Conservation (phyloP, 1,140 invertebrate genomes). For the Pectinophora gossypiella region DNA sequence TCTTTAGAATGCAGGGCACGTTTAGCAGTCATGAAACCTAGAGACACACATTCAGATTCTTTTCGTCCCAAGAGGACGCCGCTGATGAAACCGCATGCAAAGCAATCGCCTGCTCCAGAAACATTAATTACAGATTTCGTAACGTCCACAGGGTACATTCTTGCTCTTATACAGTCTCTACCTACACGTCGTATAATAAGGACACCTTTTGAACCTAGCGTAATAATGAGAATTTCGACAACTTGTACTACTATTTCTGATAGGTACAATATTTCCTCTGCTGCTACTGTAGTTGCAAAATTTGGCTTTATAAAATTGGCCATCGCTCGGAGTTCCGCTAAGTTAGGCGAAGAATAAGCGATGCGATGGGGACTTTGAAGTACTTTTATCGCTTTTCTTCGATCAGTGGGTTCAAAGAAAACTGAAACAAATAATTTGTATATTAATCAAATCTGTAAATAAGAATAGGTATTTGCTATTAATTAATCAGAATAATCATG, state of each 20-base stretch:
- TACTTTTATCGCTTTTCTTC: slow-evolving; percentile 53
- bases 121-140: slow-evolving; percentile 75
- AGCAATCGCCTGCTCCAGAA: slow-evolving; percentile 81
- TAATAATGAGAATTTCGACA: slow-evolving; percentile 68
- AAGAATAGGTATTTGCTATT: too few relatives aligned
- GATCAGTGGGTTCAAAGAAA: slow-evolving; percentile 64
- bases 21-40: slow-evolving; percentile 76
- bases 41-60: slow-evolving; percentile 71
- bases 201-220: slow-evolving; percentile 76
- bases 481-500: too few relatives aligned
- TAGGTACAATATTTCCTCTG: slow-evolving; percentile 68
- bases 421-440: slow-evolving; percentile 56
- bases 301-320: slow-evolving; percentile 47
- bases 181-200: slow-evolving; percentile 14
- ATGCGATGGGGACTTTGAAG: slow-evolving; percentile 43
- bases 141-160: slow-evolving; percentile 66
- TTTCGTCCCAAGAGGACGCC: slow-evolving; percentile 63
- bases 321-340: slow-evolving; percentile 80
- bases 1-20: slow-evolving; percentile 67
- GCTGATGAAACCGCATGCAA: slow-evolving; percentile 77
- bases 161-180: slow-evolving; percentile 24
- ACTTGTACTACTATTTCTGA: slow-evolving; percentile 35
- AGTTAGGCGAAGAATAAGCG: slow-evolving; percentile 82
- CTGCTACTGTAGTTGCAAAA: slow-evolving; percentile 17
- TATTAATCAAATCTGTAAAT: too few relatives aligned